Evolutionary conservation across 1,140 invertebrate genomes (phyloP), one percentile per base, ranked within the genome.

Genomic region (Calliopsis andreniformis): DNA sequence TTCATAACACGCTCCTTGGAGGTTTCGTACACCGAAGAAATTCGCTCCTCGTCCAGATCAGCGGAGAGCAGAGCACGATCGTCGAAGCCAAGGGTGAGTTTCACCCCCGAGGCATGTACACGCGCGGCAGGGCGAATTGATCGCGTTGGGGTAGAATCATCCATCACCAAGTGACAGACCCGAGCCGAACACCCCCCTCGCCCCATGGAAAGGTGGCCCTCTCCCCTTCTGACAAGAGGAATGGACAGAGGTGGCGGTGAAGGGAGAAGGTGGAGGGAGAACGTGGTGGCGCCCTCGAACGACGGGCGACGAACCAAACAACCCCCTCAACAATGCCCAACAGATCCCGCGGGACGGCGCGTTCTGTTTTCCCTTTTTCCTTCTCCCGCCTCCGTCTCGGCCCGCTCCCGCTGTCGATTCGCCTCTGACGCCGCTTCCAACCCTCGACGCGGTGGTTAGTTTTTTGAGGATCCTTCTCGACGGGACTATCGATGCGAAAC

Each of bases 141-240:
- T 91, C 89, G 89, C 79, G 87, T 87, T 85, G 85, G 86, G 89
- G 86, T 87, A 89, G 88, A 91, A 89, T 91, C 89, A 91, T 91
- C 89, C 89, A 91, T 91, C 90, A 91, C 89, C 82, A 83, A 89
- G 89, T 91, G 90, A 91, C 90, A 91, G 90, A 86, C 78, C 86
- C 75, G 86, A 89, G 87, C 88, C 84, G 88, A 82, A 87, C 85
- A 66, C 80, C 58, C 63, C 28, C 23, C 20, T 35, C 18, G 7
- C 32, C 28, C 20, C 47, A 14, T 14, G 84, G 84, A 88, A 88
- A 81, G 82, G 77, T 83, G 81, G 73, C 78, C 79, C 87, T 72
- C 55, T 80, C 39, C 61, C 83, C 61, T 68, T 56, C 42, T n/a
- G 62, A 35, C 42, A 80, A 79, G 84, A 88, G 86, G 83, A 82